Evolutionary conservation across 2,113 vertebrate species (phyloP), one percentile per base, ranked within the genome.

Genomic region (Trichechus manatus): DNA sequence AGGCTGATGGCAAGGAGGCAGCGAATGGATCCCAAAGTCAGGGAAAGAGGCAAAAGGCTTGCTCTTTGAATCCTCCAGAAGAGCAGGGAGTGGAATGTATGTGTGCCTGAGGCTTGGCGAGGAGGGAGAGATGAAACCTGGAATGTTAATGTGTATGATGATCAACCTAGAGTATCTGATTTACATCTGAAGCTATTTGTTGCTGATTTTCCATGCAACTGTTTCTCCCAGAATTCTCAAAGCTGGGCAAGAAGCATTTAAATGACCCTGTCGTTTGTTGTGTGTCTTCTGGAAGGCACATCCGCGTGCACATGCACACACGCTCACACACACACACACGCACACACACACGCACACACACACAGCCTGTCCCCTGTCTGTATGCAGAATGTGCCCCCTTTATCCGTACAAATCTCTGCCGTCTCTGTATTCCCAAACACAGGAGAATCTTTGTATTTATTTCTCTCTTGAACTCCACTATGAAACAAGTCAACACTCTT

Each of bases 151-250:
- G 92, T 25, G 93, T 66, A 31, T 97, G 95, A 81, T 89, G 97
- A 93, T 97, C 98, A 97, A 88, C 96, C 96, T 93, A 4, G 74
- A 97, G 95, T 63, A 91, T 96, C 98, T 98, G 98, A 97, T 98
- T 98, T 98, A 98, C 98, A 98, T 98, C 98, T 97, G 95, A 88
- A 97, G 97, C 97, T 98, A 87, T 98, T 98, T 97, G 97, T 97
- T 98, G 96, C 93, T 98, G 97, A 97, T 98, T 98, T 97, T 94
- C 89, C 80, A 47, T 75, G 95, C 91, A 96, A 96, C 94, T 97
- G 96, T 96, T 98, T 93, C 97, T 96, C 85, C 96, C 97, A 96
- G 95, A 96, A 94, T 97, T 97, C 97, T 98, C 97, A 95, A 91
- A 95, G 98, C 96, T 96, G 97, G 98, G 97, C 97, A 97, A 44